Evolutionary conservation across 2,797 vertebrate species (phyloP).

Genomic region (Poeciliopsis paucimaculata): DNA sequence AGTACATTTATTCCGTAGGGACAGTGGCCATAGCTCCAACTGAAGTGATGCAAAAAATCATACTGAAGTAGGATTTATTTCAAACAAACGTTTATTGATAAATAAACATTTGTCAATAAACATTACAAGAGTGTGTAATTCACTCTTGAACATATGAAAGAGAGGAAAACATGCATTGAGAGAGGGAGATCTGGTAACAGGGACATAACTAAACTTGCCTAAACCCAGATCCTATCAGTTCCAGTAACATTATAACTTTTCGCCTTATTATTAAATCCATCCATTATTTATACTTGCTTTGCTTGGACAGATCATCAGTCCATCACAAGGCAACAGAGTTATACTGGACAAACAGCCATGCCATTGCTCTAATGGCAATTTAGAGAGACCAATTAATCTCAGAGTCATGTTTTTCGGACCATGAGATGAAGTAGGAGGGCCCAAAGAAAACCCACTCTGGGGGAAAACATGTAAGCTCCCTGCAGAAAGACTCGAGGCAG

Average conservation of each 20-base stretch:
- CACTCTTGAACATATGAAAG: background rate
- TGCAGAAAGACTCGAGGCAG: background rate
- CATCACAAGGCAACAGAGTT: background rate
- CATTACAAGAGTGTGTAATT: background rate
- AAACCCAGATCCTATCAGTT: background rate
- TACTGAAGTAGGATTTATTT: background rate
- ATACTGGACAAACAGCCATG: no score
- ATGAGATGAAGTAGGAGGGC: background rate
- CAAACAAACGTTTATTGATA: background rate
- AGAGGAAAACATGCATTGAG: background rate
- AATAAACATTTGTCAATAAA: no score
- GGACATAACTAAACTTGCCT: background rate
- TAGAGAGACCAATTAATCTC: background rate
- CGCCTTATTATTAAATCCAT: background rate
- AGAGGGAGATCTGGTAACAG: background rate
- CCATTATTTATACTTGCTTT: background rate
- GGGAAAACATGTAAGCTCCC: background rate
- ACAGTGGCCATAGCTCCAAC: background rate
- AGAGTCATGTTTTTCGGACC: background rate
- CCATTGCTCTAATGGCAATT: background rate
- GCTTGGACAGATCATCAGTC: background rate
- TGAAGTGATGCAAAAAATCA: background rate
- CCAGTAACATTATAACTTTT: background rate
- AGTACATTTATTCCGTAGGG: background rate
- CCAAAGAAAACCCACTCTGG: background rate